Conservation (phyloP, 1,140 invertebrate species). For the Phymorhynchus buccinoides region DNA sequence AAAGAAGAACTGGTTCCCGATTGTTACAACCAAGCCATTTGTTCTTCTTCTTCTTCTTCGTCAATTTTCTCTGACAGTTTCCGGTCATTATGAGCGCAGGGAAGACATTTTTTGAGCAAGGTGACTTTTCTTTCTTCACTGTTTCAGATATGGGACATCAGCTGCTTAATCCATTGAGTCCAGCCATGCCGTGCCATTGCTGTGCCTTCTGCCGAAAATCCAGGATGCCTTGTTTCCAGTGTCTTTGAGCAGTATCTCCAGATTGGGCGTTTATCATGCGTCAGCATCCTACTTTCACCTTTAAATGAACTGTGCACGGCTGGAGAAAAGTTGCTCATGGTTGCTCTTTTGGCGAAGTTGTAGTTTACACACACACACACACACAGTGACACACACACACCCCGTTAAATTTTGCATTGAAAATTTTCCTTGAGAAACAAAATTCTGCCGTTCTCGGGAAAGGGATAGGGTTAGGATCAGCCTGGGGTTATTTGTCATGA, state of each 20-base stretch:
- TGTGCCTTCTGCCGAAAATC: neutral
- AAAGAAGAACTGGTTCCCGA: neutral
- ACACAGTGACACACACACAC: too few relatives aligned
- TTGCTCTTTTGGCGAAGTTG: neutral
- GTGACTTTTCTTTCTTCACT: conserved; percentile 74
- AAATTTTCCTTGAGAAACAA: too few relatives aligned
- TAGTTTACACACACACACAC: too few relatives aligned
- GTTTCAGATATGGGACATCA: conserved; percentile 71
- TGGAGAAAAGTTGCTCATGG: neutral
- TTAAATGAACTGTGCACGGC: neutral
- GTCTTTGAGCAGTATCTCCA: neutral
- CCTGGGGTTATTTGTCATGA: too few relatives aligned
- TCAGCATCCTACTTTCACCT: too few relatives aligned
- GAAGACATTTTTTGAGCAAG: neutral
- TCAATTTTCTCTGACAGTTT: neutral
- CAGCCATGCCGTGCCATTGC: neutral
- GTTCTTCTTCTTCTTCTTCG: neutral
- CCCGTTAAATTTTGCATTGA: too few relatives aligned
- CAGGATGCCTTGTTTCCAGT: neutral
- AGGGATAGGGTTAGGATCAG: too few relatives aligned
- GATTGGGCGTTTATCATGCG: neutral
- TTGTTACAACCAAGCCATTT: neutral
- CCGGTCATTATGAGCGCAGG: too few relatives aligned
- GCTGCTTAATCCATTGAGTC: conserved; percentile 63
- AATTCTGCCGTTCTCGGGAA: too few relatives aligned